Base-by-base conservation (phyloP, 1,140 invertebrate genomes). In the Drosophila suzukii region DNA sequence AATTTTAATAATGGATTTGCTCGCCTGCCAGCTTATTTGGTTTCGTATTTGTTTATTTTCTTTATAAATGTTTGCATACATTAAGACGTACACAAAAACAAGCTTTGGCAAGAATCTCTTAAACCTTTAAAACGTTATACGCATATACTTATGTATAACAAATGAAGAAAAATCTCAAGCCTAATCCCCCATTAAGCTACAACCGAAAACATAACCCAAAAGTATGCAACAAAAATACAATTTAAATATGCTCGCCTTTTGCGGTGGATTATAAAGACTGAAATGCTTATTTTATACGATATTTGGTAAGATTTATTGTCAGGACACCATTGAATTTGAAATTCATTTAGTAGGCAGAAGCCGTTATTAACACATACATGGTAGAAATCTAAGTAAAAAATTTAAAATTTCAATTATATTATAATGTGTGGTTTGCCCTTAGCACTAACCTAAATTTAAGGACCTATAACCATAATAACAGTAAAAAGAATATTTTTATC, bases 71-170 rank as follows among this genome's bases (percentile, higher is more conserved):
- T 67, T 67, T 67, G 65, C 65, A 68, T 65, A 53, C 39, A 68
- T 68, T 68, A 68, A 15, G 47, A 27, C 58, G 47, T 49, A 41
- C 57, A 53, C 60, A 54, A 68, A 53, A 43, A 50, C 59, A 15
- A 15, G 65, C 60, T 68, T 51, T 34, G 7, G 8, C 32, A 34
- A 34, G 13, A 53, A 68, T 47, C 65, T 53, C 38, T 44, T 68
- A 68, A 68, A 68, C 65, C 60, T 66, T 68, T 68, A 53, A 68
- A 66, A 66, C 15, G 65, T n/a, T 53, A 68, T 66, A 46, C 60
- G 47, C 44, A 38, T 44, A 68, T 20, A 24, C 32, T 57, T 50
- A 32, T 53, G 30, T 44, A 68, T 13, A 51, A 51, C 65, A 68
- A 68, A 68, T 68, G 47, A 66, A 46, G 36, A 36, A 47, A 67